Evolutionary conservation across 1,140 invertebrate species (phyloP), one percentile per base, ranked within the genome.

Genomic region (Condylostylus longicornis): DNA sequence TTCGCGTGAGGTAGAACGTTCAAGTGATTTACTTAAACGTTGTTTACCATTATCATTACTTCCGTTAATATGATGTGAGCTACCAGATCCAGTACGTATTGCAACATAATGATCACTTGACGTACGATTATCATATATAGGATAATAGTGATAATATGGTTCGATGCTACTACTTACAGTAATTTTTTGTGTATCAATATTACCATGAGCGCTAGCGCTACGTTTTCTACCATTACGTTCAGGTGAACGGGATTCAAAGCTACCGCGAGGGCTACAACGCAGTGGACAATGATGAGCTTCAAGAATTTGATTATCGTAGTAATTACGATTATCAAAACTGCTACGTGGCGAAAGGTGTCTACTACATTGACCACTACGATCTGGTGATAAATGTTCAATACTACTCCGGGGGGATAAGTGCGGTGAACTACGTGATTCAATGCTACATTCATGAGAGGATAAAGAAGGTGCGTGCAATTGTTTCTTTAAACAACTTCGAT

Each of bases 91-190:
- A n/a, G 25, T 13, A 13, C 25, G 14, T 27, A 10, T 4, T 7
- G 54, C 50, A 23, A 58, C 54, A 41, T 58, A 58, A 22, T 58
- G 55, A 45, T 58, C 55, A 22, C 55, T 58, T 35, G 54, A 58
- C 4, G 55, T 58, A 40, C 54, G 55, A 47, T 58, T 58, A 38
- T 58, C 55, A 23, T 59, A 55, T 15, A 57, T 55, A 22, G 56
- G 56, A 43, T 60, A 60, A 32, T 60, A 59, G 13, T 60, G 56
- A 41, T 60, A 60, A 37, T 50, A 48, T 20, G 54, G 51, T 45
- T 60, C 56, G 14, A 33, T 20, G 1, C 42, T 33, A n/a, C 33
- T 40, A 17, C 29, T 33, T 0, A 36, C 21, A 14, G 41, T 36
- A 2, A 25, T 29, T 15, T 50, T 45, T 17, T 51, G 50, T 9